phyloP scores from a whole-genome alignment of 2,113 vertebrate genomes.

The Neodontobutis hainanensis region DNA sequence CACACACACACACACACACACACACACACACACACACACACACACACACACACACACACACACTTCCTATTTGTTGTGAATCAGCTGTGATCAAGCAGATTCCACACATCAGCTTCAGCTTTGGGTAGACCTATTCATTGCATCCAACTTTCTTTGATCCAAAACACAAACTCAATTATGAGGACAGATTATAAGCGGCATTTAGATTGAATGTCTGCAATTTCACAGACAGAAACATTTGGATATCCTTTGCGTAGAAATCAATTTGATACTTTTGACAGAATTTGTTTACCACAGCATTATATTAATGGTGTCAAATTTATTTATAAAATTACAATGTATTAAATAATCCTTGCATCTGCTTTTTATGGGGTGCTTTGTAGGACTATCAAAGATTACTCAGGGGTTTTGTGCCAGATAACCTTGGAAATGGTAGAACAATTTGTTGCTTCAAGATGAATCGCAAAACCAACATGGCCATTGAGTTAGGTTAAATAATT shows the following conservation, averaged over 20 bases:
- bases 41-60: too few relatives aligned
- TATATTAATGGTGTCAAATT: constrained; percentile 1
- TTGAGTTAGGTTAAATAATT: background rate
- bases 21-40: too few relatives aligned
- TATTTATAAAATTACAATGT: background rate
- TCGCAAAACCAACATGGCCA: background rate
- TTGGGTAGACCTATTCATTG: constrained; percentile 46
- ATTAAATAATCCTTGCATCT: background rate
- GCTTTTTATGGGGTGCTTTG: constrained; percentile 1
- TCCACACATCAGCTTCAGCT: constrained; percentile 20
- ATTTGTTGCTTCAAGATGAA: background rate
- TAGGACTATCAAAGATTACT: constrained; percentile 1
- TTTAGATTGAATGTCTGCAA: constrained; percentile 32
- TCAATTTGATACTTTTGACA: constrained; percentile 7
- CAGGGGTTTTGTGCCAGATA: background rate
- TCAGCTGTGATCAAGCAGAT: constrained; percentile 26
- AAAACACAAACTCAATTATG: constrained; percentile 30
- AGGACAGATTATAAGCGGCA: constrained; percentile 15
- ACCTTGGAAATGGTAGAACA: background rate
- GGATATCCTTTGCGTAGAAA: constrained; percentile 14
- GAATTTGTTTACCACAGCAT: constrained; percentile 17
- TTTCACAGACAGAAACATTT: constrained; percentile 24
- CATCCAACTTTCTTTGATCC: constrained; percentile 20
- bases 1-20: too few relatives aligned
- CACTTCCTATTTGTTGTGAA: constrained; percentile 12